Base-by-base conservation (phyloP, 2,797 vertebrate species). In the Apogon talboti region DNA sequence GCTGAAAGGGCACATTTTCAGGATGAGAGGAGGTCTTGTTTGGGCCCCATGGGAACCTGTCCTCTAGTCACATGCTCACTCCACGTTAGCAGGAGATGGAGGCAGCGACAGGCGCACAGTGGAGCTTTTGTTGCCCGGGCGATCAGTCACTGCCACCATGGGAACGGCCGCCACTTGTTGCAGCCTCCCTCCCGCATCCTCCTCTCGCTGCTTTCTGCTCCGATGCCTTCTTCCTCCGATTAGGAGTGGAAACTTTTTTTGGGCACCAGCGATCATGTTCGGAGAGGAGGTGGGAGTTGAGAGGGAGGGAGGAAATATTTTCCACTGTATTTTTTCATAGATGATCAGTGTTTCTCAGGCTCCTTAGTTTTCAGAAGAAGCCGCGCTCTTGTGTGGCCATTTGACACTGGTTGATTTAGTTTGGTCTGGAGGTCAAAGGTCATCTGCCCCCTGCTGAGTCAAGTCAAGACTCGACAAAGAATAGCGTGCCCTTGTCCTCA, bases 11-110 rank as follows among this genome's bases (percentile, higher is more conserved):
- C 59, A 33, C 10, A 68, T 83, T 87, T 84, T 81, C 62, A 76
- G 78, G 83, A 77, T 87, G 71, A 80, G 71, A 81, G 70, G 86
- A 76, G 71, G 47, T 64, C 73, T 75, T 76, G 66, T 85, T 71
- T 66, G 74, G 41, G 47, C 58, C 75, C 56, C 69, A 35, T 87
- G 79, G 71, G 81, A 85, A 71, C 70, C 16, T 41, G 49, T 80
- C 72, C 54, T 71, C 77, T 52, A 30, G 57, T 60, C 66, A 59
- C 65, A 54, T 47, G 52, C 64, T 80, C 64, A 3, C 28, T 60
- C 13, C 8, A 30, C 7, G n/a, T 66, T 47, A 58, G 61, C 69
- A 69, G 69, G 49, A 78, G 40, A 68, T 75, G 11, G 2, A 66
- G 59, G 45, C 45, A 66, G 61, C 73, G 43, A 68, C 56, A 7